These are phyloP conservation scores for Amblyornis subalaris DNA, from an alignment of 2,113 vertebrate species.

Conservation along the genomic window DNA sequence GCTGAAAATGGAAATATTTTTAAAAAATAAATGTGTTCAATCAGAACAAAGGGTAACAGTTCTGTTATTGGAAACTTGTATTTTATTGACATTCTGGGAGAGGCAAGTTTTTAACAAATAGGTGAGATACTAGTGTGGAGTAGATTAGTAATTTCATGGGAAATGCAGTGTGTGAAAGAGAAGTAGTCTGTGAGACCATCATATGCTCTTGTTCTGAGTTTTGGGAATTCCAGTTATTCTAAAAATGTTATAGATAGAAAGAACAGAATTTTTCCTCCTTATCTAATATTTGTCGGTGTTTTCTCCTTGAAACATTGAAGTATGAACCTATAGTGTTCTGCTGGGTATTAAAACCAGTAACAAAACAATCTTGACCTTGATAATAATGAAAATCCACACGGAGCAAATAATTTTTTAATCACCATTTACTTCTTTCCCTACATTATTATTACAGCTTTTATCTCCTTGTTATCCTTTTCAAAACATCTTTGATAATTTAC, in stretches of 20 bases:
- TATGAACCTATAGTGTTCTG: background rate
- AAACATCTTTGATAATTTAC: background rate
- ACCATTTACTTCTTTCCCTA: background rate
- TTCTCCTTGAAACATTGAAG: slow-evolving; percentile 15
- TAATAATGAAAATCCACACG: background rate
- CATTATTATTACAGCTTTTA: background rate
- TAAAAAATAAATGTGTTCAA: background rate
- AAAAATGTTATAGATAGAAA: slow-evolving; percentile 18
- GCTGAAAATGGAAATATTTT: background rate
- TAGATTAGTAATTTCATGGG: background rate
- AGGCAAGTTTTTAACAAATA: slow-evolving; percentile 2
- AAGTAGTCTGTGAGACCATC: background rate
- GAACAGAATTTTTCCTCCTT: background rate
- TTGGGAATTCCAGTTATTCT: slow-evolving; percentile 12
- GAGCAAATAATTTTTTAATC: background rate
- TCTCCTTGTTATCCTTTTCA: background rate
- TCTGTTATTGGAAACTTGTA: background rate
- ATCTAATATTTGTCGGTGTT: slow-evolving; percentile 14
- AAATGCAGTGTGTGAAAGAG: background rate
- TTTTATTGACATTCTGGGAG: background rate
- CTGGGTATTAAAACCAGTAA: background rate
- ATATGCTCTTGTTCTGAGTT: background rate
- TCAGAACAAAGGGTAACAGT: background rate
- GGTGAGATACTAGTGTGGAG: background rate
- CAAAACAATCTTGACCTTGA: background rate